Evolutionary conservation across 2,797 vertebrate genomes (phyloP), one percentile per base, ranked within the genome.

Genomic region (Champsocephalus gunnari): DNA sequence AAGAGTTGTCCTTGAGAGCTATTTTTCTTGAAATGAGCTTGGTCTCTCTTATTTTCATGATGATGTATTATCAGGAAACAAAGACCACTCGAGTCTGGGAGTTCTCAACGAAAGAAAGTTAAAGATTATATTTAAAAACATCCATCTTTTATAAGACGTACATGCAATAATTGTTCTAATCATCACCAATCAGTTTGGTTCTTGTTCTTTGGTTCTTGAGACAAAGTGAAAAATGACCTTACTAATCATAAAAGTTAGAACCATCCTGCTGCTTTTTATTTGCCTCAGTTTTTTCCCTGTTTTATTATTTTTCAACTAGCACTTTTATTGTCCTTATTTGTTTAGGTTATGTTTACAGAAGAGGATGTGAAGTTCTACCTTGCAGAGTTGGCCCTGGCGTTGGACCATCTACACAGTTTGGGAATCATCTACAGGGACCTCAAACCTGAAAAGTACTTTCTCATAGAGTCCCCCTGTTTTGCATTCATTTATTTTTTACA

Each of bases 341-440:
- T 67, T 80, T 17, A 99, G 98, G 98, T 99, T 6, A 99, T 99
- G 98, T 99, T 99, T 92, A 99, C 98, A 2, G 98, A 99, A 78
- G 97, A 99, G 83, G 98, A 99, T 66, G 98, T 99, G 75, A 99
- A 99, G 92, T 99, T 99, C 90, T 99, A 99, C 90, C 92, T 99
- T 83, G 98, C 98, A 79, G 97, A 99, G 93, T 86, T 99, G 92
- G 98, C 98, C 68, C 92, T 99, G 92, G 98, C 97, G 2, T 91
- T 99, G 85, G 97, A 99, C 88, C 98, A 99, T 86, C 97, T 99
- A 14, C 98, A 99, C 45, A 89, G 97, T 82, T 95, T 99, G 87
- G 98, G 98, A 28, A 98, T 99, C 91, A 99, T 99, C 94, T 99
- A 99, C 92, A 95, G 98, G 72, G 98, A 99, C 88, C 95, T 99